Conservation (phyloP, 1,140 invertebrate species). For the Glomeris maerens region DNA sequence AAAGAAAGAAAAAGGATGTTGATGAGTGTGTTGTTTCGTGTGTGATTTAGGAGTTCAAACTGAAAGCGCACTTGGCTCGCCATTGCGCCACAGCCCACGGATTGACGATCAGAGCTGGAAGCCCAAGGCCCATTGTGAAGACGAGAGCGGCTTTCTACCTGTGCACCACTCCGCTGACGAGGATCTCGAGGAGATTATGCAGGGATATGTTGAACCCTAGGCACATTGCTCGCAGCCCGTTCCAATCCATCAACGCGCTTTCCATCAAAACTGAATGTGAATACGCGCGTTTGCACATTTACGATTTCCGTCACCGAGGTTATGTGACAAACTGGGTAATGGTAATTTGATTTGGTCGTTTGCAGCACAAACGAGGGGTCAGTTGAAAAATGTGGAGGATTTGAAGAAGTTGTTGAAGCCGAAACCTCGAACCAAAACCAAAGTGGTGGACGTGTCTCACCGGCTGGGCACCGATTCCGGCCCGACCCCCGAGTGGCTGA, state of each 20-base stretch:
- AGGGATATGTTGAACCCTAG: constrained; percentile 63
- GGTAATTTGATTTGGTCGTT: constrained; percentile 10
- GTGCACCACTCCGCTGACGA: constrained; percentile 67
- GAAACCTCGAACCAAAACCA: constrained; percentile 15
- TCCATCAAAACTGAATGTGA: constrained; percentile 72
- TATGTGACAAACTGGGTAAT: too few relatives aligned
- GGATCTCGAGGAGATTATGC: constrained; percentile 70
- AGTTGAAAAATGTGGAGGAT: constrained; percentile 42
- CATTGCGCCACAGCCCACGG: constrained; percentile 87
- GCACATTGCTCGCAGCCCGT: constrained; percentile 74
- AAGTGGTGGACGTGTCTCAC: constrained; percentile 37
- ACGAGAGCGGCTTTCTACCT: constrained; percentile 90
- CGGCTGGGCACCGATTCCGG: constrained; percentile 46
- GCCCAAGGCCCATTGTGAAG: constrained; percentile 86
- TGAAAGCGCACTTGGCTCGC: constrained; percentile 76
- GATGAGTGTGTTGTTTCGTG: neutral
- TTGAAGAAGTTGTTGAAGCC: constrained; percentile 32
- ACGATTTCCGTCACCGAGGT: too few relatives aligned
- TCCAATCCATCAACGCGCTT: constrained; percentile 65
- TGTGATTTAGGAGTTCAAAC: constrained; percentile 60
- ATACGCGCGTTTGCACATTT: too few relatives aligned
- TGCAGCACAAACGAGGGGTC: constrained; percentile 44
- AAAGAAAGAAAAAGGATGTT: constrained; percentile 4
- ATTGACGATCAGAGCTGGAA: constrained; percentile 47
- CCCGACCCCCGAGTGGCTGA: constrained; percentile 58